Evolutionary conservation across 2,888 invertebrate species (phyloP).

Genomic region (Tetranychus piercei): DNA sequence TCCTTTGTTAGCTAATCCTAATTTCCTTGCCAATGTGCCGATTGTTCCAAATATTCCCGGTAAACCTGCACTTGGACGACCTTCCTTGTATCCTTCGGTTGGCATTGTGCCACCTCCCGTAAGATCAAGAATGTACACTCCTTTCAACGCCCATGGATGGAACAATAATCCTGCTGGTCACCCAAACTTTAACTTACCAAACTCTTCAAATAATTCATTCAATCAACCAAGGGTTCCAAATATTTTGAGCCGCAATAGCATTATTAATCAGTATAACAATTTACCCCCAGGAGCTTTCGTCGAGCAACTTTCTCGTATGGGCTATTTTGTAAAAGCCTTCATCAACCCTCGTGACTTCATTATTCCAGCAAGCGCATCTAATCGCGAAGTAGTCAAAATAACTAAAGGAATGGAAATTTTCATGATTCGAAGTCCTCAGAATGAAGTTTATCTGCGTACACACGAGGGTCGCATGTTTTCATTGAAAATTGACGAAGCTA

Average conservation of each 20-base stretch:
- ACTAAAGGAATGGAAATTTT: constrained; percentile 85
- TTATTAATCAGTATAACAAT: constrained; percentile 2
- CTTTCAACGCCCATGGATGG: not conserved
- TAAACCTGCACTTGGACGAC: not conserved
- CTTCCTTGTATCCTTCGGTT: not conserved
- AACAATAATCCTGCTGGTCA: not conserved
- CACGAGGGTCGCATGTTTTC: constrained; percentile 88
- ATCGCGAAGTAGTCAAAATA: constrained; percentile 59
- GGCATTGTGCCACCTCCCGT: not conserved
- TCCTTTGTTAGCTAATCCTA: constrained; percentile 79
- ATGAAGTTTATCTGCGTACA: constrained; percentile 85
- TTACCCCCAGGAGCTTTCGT: not conserved
- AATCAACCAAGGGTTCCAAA: not conserved
- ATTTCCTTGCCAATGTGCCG: constrained; percentile 28
- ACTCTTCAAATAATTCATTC: not conserved
- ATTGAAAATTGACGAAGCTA: constrained; percentile 36
- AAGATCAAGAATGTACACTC: not conserved
- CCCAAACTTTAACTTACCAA: not conserved
- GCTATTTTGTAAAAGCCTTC: not conserved
- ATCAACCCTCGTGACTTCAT: constrained; percentile 47
- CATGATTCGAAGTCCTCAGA: constrained; percentile 68
- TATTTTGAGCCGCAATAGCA: constrained; percentile 9
- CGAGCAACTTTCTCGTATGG: not conserved
- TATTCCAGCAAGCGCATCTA: constrained; percentile 61
- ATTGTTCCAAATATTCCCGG: not conserved